Percentiles rank a stretch among this genome's conserved stretches.
Evolutionary conservation across 2,113 vertebrate genomes (phyloP).

Genomic region (Salvelinus fontinalis): DNA sequence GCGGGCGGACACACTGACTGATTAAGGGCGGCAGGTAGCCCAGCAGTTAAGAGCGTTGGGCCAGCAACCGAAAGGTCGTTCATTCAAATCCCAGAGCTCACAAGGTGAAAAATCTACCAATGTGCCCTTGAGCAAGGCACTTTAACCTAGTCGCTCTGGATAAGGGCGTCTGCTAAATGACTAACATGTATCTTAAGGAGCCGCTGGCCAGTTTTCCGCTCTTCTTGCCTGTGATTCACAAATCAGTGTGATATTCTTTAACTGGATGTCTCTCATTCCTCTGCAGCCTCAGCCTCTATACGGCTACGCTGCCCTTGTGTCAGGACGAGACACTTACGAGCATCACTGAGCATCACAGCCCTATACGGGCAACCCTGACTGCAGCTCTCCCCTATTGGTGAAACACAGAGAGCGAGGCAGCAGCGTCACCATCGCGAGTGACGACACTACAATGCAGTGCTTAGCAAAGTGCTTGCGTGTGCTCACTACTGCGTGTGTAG

Average conservation of each 20-base stretch:
- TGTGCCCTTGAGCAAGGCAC: too few species aligned
- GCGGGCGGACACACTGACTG: background rate
- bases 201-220: constrained; percentile 57
- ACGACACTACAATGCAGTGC: background rate
- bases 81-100: too few species aligned
- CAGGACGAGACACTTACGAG: constrained; percentile 10
- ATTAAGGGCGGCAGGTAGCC: background rate
- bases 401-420: constrained; percentile 16
- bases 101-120: too few species aligned
- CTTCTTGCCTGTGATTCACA: constrained; percentile 53
- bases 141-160: too few species aligned
- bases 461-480: constrained; percentile 43
- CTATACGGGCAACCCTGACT: constrained; percentile 67
- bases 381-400: constrained; percentile 26
- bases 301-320: constrained; percentile 3
- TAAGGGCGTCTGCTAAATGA: too few species aligned
- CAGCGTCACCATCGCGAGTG: constrained; percentile 56
- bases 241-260: constrained; percentile 31
- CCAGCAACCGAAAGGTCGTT: too few species aligned
- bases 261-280: background rate
- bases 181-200: constrained; percentile 42
- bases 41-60: too few species aligned
- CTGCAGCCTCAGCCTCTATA: constrained; percentile 6
- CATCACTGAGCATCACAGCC: constrained; percentile 49
- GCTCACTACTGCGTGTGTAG: constrained; percentile 1